Percentiles rank a stretch among this genome's conserved stretches.
phyloP scores from a whole-genome alignment of 1,140 invertebrate species.

The Ectropis grisescens region DNA sequence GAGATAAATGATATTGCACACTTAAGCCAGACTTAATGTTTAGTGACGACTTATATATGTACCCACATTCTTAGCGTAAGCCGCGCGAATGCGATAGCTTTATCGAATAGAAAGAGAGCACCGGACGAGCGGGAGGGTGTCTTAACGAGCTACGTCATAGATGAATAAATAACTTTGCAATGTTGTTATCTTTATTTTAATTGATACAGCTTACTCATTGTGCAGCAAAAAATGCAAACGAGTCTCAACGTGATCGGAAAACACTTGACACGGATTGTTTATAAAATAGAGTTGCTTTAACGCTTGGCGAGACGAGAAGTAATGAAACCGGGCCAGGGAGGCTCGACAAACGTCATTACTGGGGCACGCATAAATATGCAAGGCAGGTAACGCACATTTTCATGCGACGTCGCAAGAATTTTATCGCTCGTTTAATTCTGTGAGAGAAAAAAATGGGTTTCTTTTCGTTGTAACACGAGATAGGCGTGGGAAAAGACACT shows the following conservation, averaged over 20 bases:
- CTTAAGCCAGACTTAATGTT: conserved; percentile 50
- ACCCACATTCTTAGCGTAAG: conserved; percentile 42
- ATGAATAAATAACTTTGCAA: conserved; percentile 14
- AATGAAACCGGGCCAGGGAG: conserved; percentile 52
- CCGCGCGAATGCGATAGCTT: conserved; percentile 13
- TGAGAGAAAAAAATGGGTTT: conserved; percentile 59
- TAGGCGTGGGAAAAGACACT: conserved; percentile 52
- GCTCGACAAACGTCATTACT: conserved; percentile 66
- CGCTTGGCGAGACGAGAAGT: conserved; percentile 40
- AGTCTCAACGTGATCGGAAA: conserved; percentile 43
- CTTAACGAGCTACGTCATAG: conserved; percentile 19
- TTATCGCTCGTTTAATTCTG: conserved; percentile 68
- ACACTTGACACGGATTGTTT: conserved; percentile 57
- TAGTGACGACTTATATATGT: conserved; percentile 50
- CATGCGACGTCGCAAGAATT: conserved; percentile 68
- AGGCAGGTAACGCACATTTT: conserved; percentile 68
- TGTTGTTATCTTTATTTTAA: conserved; percentile 27
- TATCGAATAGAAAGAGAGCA: conserved; percentile 18
- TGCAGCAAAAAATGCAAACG: conserved; percentile 41
- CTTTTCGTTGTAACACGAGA: conserved; percentile 51
- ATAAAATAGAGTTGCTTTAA: conserved; percentile 47
- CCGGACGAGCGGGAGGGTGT: conserved; percentile 11
- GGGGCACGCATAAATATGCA: conserved; percentile 66
- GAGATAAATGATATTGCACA: conserved; percentile 62
- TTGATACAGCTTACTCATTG: conserved; percentile 33